Conservation (phyloP, 2,113 vertebrate species). For the Raja brachyura region DNA sequence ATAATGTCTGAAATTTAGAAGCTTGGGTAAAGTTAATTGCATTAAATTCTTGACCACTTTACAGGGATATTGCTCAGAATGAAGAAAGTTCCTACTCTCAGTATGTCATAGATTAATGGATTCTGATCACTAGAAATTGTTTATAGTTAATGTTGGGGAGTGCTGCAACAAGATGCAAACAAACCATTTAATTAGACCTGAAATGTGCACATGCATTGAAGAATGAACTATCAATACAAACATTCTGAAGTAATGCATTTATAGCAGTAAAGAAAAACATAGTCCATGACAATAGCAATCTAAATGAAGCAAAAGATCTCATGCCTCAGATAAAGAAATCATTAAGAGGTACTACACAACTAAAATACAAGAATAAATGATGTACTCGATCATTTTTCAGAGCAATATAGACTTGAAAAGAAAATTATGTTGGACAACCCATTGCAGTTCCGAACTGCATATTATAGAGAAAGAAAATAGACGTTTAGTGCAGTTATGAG, state of each 20-base stretch:
- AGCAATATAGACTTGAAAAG: too few relatives aligned
- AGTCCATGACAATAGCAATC: background rate
- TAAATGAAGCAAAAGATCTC: too few relatives aligned
- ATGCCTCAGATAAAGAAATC: too few relatives aligned
- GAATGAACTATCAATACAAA: background rate
- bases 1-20: background rate
- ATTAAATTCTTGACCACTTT: background rate
- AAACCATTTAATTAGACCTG: background rate
- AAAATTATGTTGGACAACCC: too few relatives aligned
- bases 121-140: too few relatives aligned
- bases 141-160: too few relatives aligned
- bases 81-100: background rate
- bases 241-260: background rate
- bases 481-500: too few relatives aligned
- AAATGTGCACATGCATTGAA: background rate
- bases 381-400: too few relatives aligned
- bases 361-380: too few relatives aligned
- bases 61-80: background rate
- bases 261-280: background rate
- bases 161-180: background rate
- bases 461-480: too few relatives aligned
- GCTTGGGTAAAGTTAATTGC: background rate
- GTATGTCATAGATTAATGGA: background rate
- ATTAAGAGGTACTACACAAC: too few relatives aligned
- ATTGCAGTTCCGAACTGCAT: too few relatives aligned